Conservation (phyloP, 2,113 vertebrate genomes). For the Abramis brama region DNA sequence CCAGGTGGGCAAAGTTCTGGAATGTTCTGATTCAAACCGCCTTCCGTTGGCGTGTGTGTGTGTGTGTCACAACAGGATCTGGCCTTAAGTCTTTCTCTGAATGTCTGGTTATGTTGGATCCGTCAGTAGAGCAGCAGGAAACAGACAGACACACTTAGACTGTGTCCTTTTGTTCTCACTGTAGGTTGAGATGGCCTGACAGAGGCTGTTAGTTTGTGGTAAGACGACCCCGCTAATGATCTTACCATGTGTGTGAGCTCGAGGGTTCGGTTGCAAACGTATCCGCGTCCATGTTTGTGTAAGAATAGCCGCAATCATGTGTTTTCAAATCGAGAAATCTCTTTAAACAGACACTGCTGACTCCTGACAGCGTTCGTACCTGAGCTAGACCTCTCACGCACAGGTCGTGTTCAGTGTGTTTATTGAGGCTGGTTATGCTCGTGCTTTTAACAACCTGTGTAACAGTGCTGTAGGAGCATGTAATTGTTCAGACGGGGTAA, state of each 20-base stretch:
- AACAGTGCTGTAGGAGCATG: conserved; percentile 20
- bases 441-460: conserved; percentile 42
- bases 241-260: conserved; percentile 48
- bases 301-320: neutral
- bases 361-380: neutral
- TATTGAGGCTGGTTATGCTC: neutral
- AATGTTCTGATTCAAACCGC: conserved; percentile 52
- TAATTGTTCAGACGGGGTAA: conserved; percentile 13
- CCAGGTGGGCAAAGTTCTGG: conserved; percentile 51
- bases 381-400: conserved; percentile 5
- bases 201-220: conserved; percentile 28
- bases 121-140: conserved; percentile 21
- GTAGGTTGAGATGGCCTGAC: conserved; percentile 45
- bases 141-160: conserved; percentile 44
- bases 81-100: conserved; percentile 36
- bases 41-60: neutral
- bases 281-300: conserved; percentile 11
- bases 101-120: conserved; percentile 47
- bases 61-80: conserved; percentile 33
- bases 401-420: neutral
- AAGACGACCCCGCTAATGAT: conserved; percentile 49
- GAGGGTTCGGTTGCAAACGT: neutral
- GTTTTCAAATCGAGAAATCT: neutral
- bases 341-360: neutral
- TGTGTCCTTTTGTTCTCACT: conserved; percentile 53